Percentiles rank a stretch among this genome's conserved stretches.
phyloP scores from a whole-genome alignment of 1,140 invertebrate genomes.

The Phocides pigmalion region DNA sequence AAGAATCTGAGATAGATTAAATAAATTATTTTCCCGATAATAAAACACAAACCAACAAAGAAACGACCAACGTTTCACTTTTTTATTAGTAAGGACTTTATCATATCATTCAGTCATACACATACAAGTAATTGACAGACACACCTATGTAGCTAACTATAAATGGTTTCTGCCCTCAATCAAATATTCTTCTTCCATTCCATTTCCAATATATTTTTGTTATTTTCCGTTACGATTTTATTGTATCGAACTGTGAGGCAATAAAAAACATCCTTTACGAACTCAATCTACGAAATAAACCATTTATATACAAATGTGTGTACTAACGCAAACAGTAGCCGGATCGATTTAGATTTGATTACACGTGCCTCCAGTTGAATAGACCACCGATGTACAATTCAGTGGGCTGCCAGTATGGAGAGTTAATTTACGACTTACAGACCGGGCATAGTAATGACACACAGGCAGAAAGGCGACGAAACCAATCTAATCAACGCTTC shows the following conservation, averaged over 20 bases:
- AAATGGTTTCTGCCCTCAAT: too few species aligned
- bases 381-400: conserved; percentile 51
- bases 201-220: not conserved
- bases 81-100: too few species aligned
- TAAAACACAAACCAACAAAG: too few species aligned
- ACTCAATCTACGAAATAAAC: conserved; percentile 29
- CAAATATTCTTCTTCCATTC: too few species aligned
- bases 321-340: conserved; percentile 27
- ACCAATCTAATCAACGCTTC: conserved; percentile 55
- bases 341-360: conserved; percentile 40
- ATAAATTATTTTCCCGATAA: too few species aligned
- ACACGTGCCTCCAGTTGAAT: conserved; percentile 38
- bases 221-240: conserved; percentile 1
- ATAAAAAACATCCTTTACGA: conserved; percentile 19
- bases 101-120: too few species aligned
- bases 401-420: conserved; percentile 47
- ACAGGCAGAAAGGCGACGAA: conserved; percentile 44
- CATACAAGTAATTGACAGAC: too few species aligned
- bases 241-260: not conserved
- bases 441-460: conserved; percentile 59
- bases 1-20: too few species aligned
- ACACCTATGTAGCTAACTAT: too few species aligned
- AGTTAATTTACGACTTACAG: conserved; percentile 59
- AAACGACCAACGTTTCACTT: too few species aligned
- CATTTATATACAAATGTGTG: conserved; percentile 32